A percentile compares a stretch with the other conserved stretches of the same genome.
Evolutionary conservation across 2,888 invertebrate species (phyloP).

Genomic region (Pasiphila rectangulata): DNA sequence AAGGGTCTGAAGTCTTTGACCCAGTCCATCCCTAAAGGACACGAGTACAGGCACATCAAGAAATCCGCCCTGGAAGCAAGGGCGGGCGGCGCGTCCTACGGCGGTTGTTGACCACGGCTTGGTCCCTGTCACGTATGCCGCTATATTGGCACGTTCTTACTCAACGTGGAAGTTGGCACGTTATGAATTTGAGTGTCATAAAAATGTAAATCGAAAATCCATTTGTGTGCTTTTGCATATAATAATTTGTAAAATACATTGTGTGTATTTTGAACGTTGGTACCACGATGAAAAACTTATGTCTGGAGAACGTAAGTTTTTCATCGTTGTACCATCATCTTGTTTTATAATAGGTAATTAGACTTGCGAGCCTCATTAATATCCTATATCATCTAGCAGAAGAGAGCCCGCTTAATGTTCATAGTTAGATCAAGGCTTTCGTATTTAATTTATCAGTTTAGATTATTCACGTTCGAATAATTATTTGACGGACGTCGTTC

Average conservation of each 20-base stretch:
- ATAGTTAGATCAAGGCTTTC: no score
- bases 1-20: background rate
- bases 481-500: no score
- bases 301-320: no score
- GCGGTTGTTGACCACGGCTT: slow-evolving; percentile 25
- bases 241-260: background rate
- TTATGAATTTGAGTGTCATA: slow-evolving; percentile 1
- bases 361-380: no score
- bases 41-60: slow-evolving; percentile 1
- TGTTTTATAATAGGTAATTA: no score
- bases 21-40: slow-evolving; percentile 9
- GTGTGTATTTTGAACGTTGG: no score
- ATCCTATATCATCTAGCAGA: no score
- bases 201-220: background rate
- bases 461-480: no score
- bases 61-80: slow-evolving; percentile 28
- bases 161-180: background rate
- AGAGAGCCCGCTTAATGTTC: no score
- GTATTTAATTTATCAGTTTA: no score
- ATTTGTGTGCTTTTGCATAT: background rate
- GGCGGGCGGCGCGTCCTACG: slow-evolving; percentile 36
- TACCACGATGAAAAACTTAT: no score
- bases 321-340: no score
- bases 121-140: slow-evolving; percentile 5
- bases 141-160: slow-evolving; percentile 2